A percentile compares a stretch with the other conserved stretches of the same genome.
Conservation (phyloP, 1,140 invertebrate genomes). For the Aphis gossypii region DNA sequence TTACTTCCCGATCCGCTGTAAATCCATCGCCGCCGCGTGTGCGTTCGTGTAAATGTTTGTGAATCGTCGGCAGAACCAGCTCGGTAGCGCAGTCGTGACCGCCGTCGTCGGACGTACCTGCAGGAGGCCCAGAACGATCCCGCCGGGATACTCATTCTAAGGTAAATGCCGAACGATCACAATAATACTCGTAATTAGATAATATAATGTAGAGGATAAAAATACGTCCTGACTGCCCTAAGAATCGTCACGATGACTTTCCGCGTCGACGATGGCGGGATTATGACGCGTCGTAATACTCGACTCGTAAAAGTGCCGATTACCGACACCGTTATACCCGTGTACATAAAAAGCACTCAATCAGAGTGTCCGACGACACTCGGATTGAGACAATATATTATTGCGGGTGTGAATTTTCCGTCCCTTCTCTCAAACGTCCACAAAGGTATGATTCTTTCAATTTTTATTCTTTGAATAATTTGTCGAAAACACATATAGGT, state of each 20-base stretch:
- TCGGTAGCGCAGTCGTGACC: not conserved
- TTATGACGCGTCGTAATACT: not conserved
- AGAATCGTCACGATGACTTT: not conserved
- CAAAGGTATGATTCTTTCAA: not conserved
- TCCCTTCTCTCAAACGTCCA: not conserved
- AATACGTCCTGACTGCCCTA: not conserved
- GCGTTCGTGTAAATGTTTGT: conserved; percentile 34
- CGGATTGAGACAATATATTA: no score
- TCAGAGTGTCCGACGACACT: no score
- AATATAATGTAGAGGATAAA: not conserved
- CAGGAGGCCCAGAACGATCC: conserved; percentile 28
- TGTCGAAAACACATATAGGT: not conserved
- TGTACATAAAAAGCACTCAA: no score
- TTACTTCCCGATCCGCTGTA: no score
- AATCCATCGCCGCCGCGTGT: not conserved
- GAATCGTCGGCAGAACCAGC: not conserved
- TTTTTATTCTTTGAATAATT: not conserved
- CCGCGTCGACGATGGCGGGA: not conserved
- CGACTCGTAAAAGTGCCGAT: not conserved
- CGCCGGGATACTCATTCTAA: conserved; percentile 48
- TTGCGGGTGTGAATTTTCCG: not conserved
- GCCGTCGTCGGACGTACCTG: not conserved
- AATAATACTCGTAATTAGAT: no score
- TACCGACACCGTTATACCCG: not conserved
- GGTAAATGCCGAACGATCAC: not conserved